These are phyloP conservation scores for Zalophus californianus DNA, from an alignment of 2,797 vertebrate species.

Conservation along the genomic window DNA sequence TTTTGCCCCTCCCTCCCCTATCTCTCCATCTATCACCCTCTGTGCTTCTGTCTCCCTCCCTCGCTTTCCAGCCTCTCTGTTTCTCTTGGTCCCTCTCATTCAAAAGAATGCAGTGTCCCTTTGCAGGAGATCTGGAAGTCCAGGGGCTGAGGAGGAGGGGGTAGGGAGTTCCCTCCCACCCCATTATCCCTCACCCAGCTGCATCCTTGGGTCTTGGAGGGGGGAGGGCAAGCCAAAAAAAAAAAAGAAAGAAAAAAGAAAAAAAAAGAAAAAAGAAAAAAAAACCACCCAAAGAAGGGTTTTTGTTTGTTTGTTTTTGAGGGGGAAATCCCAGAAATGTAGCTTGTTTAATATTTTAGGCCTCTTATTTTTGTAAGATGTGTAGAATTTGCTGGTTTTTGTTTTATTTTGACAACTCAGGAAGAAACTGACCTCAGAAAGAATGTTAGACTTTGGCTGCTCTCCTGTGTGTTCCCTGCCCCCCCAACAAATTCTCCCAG, in stretches of 20 bases:
- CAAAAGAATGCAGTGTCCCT: constrained; percentile 5
- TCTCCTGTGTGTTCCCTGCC: constrained; percentile 47
- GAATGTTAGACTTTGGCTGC: constrained; percentile 85
- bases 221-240: not conserved
- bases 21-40: not conserved
- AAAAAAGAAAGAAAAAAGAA: not conserved
- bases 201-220: constrained; percentile 18
- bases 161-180: not conserved
- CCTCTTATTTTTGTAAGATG: constrained; percentile 89
- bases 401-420: constrained; percentile 88
- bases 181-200: not conserved
- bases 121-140: constrained; percentile 57
- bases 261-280: not conserved
- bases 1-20: not conserved
- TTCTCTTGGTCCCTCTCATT: constrained; percentile 10
- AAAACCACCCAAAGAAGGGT: constrained; percentile 59
- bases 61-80: not conserved
- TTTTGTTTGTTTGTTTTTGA: constrained; percentile 60
- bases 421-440: constrained; percentile 93
- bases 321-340: constrained; percentile 79
- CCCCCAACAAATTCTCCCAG: not conserved
- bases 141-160: not conserved
- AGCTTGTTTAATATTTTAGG: constrained; percentile 87
- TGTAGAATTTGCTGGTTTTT: constrained; percentile 84
- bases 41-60: not conserved